These are phyloP conservation scores for Phyllopteryx taeniolatus DNA, from an alignment of 2,113 vertebrate genomes.

Conservation along the genomic window DNA sequence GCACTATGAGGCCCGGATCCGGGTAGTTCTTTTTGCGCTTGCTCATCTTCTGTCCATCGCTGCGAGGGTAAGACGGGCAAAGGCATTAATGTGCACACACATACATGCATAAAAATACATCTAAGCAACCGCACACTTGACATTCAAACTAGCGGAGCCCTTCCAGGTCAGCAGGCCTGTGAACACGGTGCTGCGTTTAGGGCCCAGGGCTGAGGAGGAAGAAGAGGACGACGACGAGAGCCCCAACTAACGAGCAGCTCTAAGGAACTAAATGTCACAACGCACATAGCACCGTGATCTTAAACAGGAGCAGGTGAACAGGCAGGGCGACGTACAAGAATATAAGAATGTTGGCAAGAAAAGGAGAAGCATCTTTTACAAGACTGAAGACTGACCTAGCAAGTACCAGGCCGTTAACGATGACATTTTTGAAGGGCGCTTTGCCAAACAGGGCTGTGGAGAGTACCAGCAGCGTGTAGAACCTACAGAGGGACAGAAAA, in stretches of 20 bases:
- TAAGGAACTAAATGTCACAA: slow-evolving; percentile 32
- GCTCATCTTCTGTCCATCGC: slow-evolving; percentile 99
- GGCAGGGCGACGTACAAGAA: background rate
- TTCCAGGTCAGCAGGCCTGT: slow-evolving; percentile 67
- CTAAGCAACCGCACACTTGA: slow-evolving; percentile 48
- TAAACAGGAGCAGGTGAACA: slow-evolving; percentile 22
- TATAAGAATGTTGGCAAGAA: background rate
- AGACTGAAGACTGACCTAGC: slow-evolving; percentile 79
- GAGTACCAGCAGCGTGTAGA: slow-evolving; percentile 93
- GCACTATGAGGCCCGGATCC: slow-evolving; percentile 83
- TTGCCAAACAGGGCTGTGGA: slow-evolving; percentile 93
- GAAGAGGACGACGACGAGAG: background rate
- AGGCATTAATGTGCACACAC: slow-evolving; percentile 43
- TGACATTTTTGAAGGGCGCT: slow-evolving; percentile 96
- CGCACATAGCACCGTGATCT: slow-evolving; percentile 21
- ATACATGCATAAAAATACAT: slow-evolving; percentile 41
- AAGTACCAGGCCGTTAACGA: slow-evolving; percentile 92
- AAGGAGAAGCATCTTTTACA: background rate
- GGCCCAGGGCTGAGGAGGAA: slow-evolving; percentile 42
- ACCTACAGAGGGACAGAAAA: slow-evolving; percentile 75
- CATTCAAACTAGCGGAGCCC: slow-evolving; percentile 58
- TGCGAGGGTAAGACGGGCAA: slow-evolving; percentile 54
- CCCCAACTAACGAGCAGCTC: slow-evolving; percentile 29
- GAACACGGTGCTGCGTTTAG: slow-evolving; percentile 39
- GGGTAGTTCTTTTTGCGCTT: slow-evolving; percentile 99